Base-by-base conservation (phyloP, 2,888 invertebrate genomes). In the Ditula angustiorana region DNA sequence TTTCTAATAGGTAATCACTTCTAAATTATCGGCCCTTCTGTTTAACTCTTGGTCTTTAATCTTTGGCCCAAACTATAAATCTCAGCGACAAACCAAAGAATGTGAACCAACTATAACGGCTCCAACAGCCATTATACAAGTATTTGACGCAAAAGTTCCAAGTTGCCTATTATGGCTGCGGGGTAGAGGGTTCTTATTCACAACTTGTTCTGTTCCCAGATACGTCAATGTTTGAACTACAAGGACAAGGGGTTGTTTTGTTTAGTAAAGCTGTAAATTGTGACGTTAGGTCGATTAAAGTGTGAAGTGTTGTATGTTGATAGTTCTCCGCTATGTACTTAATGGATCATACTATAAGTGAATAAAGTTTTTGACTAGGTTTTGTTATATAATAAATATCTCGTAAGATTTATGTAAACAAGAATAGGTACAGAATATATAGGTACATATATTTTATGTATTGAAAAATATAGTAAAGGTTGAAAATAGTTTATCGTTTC, bases 101-200 rank as follows among this genome's bases (percentile, higher is more conserved):
- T 64, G 50, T 58, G 44, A 35, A 30, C 57, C 58, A 53, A 52
- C 52, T 64, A 63, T 35, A 64, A 58, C 46, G 46, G 52, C 44
- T 52, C 33, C 63, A 64, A 58, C 58, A 58, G 57, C 58, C 52
- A 64, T 64, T 64, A 64, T 53, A 64, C 63, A 58, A 64, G 63
- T 64, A 64, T 64, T 64, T 53, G 63, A 53, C 58, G 58, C 58
- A 53, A 33, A 64, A 64, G 35, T 64, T 64, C 63, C 44, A 50
- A 63, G 57, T 63, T 63, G 50, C 63, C 63, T 58, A 64, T 64
- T 64, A 64, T 58, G 52, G 52, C 35, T 58, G 35, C 58, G 62
- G 57, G 55, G 61, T 55, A 26, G 55, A 56, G 62, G 63, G 63
- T 46, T 35, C 63, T 64, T 64, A 64, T 58, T 64, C 63, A 58